Percentiles rank a stretch among this genome's conserved stretches.
Conservation (phyloP, 2,113 vertebrate genomes). For the Manacus vitellinus region DNA sequence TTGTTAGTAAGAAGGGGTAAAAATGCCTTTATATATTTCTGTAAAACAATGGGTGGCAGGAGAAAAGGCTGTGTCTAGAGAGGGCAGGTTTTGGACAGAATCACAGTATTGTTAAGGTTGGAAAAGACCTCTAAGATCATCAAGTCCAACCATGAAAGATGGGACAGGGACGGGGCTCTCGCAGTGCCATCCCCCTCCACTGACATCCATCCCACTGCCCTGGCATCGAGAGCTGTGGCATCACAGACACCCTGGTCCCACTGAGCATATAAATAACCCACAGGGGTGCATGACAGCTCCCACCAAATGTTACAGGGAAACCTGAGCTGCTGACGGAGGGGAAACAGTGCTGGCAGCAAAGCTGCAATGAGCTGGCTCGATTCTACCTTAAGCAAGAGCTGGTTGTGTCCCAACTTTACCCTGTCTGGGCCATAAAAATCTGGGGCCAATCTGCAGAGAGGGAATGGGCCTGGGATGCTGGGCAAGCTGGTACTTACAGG, state of each 20-base stretch:
- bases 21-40: neutral
- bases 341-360: neutral
- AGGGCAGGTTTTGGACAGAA: neutral
- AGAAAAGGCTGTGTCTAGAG: neutral
- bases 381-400: neutral
- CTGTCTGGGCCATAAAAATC: neutral
- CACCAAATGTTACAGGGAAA: slow-evolving; percentile 71
- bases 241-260: neutral
- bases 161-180: neutral
- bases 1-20: neutral
- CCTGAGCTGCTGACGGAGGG: neutral
- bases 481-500: slow-evolving; percentile 83
- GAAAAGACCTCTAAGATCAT: neutral
- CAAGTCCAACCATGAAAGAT: neutral
- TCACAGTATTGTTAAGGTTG: neutral
- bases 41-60: neutral
- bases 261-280: slow-evolving; percentile 36
- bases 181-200: neutral
- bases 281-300: neutral
- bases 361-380: neutral
- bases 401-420: neutral
- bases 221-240: neutral
- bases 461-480: neutral
- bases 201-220: neutral
- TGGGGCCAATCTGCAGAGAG: neutral